These are phyloP conservation scores for Theodoxus fluviatilis DNA, from an alignment of 2,888 invertebrate species.

Conservation along the genomic window DNA sequence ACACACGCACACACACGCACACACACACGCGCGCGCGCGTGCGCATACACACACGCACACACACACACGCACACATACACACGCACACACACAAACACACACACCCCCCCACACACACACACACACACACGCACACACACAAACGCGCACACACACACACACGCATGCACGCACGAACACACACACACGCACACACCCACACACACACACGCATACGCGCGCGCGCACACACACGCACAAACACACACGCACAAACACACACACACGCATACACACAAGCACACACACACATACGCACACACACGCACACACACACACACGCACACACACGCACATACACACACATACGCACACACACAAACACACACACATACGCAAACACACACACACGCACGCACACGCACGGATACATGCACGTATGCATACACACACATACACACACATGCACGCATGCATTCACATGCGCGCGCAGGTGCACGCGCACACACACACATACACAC, in stretches of 20 bases:
- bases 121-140: neutral
- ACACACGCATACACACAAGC: slow-evolving; percentile 1
- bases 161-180: slow-evolving; percentile 14
- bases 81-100: neutral
- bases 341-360: neutral
- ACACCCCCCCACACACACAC: too few species aligned
- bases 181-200: too few species aligned
- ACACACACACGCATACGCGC: too few species aligned
- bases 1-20: neutral
- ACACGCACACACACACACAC: neutral
- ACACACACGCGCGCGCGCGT: neutral
- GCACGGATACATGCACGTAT: neutral
- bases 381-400: neutral
- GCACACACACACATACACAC: neutral
- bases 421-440: neutral
- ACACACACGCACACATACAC: neutral
- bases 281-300: slow-evolving; percentile 3
- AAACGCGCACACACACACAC: slow-evolving; percentile 1
- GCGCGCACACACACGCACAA: slow-evolving; percentile 2
- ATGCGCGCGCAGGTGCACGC: neutral
- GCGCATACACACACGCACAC: neutral
- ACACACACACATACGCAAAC: slow-evolving; percentile 11
- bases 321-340: neutral
- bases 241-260: slow-evolving; percentile 1
- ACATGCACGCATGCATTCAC: neutral